A percentile compares a stretch with the other conserved stretches of the same genome.
phyloP scores from a whole-genome alignment of 2,113 vertebrate genomes.

The Corydoras sp. region DNA sequence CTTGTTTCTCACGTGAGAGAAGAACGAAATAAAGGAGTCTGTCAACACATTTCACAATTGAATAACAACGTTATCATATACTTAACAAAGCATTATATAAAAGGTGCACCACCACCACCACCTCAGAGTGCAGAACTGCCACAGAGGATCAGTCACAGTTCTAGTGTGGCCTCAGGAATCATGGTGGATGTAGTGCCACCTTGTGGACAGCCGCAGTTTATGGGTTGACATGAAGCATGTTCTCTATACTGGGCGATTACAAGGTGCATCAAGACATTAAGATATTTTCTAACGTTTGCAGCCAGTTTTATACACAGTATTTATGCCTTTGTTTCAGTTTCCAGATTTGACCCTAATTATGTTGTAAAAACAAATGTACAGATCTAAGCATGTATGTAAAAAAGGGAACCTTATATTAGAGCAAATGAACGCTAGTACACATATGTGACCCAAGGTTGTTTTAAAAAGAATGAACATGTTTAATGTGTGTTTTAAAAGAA shows the following conservation, averaged over 20 bases:
- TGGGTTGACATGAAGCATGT: not conserved
- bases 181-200: conserved; percentile 83
- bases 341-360: too few species aligned
- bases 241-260: not conserved
- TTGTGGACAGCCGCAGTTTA: conserved; percentile 69
- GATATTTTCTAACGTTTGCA: not conserved
- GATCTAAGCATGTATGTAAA: not conserved
- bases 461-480: not conserved
- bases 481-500: not conserved
- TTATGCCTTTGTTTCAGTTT: not conserved
- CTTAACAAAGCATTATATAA: too few species aligned
- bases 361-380: too few species aligned
- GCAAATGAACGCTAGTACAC: not conserved
- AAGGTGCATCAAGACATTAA: not conserved
- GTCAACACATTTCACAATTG: not conserved
- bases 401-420: not conserved
- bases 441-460: not conserved
- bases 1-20: not conserved
- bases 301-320: not conserved
- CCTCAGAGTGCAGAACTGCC: too few species aligned
- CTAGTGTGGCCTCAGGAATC: conserved; percentile 11
- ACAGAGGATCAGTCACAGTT: too few species aligned
- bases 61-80: too few species aligned
- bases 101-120: too few species aligned
- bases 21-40: too few species aligned